Percentiles rank a stretch among this genome's conserved stretches.
phyloP scores from a whole-genome alignment of 2,888 invertebrate genomes.

The Hypolimnas misippus region DNA sequence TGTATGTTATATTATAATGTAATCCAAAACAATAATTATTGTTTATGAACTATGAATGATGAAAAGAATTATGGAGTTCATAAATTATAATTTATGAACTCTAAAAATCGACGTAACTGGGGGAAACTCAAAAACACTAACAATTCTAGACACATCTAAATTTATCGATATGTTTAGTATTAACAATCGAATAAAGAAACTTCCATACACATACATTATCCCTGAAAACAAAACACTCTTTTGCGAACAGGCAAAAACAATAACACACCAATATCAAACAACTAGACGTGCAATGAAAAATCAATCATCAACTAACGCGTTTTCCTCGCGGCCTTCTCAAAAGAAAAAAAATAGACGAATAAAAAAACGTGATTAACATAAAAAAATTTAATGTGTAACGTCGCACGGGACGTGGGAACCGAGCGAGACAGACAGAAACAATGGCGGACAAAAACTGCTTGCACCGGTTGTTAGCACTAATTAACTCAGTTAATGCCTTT shows the following conservation, averaged over 20 bases:
- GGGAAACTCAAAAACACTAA: no score
- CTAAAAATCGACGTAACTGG: no score
- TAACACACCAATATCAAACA: background rate
- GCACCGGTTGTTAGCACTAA: slow-evolving; percentile 61
- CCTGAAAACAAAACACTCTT: background rate
- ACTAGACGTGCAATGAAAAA: background rate
- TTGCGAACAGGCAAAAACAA: background rate
- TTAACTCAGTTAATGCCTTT: slow-evolving; percentile 54
- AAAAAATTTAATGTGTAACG: slow-evolving; percentile 46
- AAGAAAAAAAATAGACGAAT: slow-evolving; percentile 28
- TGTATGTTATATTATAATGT: no score
- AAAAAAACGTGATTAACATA: slow-evolving; percentile 41
- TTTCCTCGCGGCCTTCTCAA: slow-evolving; percentile 35
- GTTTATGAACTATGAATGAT: no score
- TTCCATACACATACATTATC: background rate
- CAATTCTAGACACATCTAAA: no score
- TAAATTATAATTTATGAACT: no score
- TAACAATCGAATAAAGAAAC: no score
- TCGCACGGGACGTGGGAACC: slow-evolving; percentile 62
- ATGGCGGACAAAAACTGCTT: slow-evolving; percentile 59
- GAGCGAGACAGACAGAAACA: slow-evolving; percentile 50
- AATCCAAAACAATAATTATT: no score
- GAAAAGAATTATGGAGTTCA: no score
- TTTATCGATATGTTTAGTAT: no score
- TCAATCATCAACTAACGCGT: background rate